Percentiles rank a stretch among this genome's conserved stretches.
Conservation (phyloP, 2,888 invertebrate genomes). For the Platerodrilus igneus region DNA sequence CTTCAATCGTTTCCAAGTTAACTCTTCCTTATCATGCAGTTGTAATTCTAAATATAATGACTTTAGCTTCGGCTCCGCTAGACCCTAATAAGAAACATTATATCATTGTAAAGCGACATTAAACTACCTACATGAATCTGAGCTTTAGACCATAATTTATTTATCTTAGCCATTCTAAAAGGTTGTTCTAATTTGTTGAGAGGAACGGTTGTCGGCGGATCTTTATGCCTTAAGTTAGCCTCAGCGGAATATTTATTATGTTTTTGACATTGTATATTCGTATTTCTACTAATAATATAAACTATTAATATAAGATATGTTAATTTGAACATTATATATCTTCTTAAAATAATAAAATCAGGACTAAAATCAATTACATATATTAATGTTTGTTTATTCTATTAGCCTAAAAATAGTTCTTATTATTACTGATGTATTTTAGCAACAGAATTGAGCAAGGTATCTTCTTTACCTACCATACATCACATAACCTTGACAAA, state of each 20-base stretch:
- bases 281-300: too few relatives aligned
- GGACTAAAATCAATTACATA: too few relatives aligned
- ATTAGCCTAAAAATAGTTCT: too few relatives aligned
- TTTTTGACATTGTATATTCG: too few relatives aligned
- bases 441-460: too few relatives aligned
- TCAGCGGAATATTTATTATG: slow-evolving; percentile 64
- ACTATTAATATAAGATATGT: too few relatives aligned
- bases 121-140: slow-evolving; percentile 58
- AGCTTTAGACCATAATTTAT: slow-evolving; percentile 86
- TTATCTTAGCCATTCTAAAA: slow-evolving; percentile 86
- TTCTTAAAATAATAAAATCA: too few relatives aligned
- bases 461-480: too few relatives aligned
- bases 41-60: slow-evolving; percentile 84
- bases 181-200: slow-evolving; percentile 75
- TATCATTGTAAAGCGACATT: neutral
- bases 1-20: slow-evolving; percentile 75
- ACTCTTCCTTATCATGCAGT: slow-evolving; percentile 89
- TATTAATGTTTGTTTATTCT: too few relatives aligned
- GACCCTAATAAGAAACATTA: slow-evolving; percentile 10
- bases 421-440: too few relatives aligned
- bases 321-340: too few relatives aligned
- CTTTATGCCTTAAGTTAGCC: slow-evolving; percentile 44
- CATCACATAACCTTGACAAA: too few relatives aligned
- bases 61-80: slow-evolving; percentile 79
- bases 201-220: slow-evolving; percentile 40